Evolutionary conservation across 2,888 invertebrate genomes (phyloP).

Genomic region (Adela reaumurella): DNA sequence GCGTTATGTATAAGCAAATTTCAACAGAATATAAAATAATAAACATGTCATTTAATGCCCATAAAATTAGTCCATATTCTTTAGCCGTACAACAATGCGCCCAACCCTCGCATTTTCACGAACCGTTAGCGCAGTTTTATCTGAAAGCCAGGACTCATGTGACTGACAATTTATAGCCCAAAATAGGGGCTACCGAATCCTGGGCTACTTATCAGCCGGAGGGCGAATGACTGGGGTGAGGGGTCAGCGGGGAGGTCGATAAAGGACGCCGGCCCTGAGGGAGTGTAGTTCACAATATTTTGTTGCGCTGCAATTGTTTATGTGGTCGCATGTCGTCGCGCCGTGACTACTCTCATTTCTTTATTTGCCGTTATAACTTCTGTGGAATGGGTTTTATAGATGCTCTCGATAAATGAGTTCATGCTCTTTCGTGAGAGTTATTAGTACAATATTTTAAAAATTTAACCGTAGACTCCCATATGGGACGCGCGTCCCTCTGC

Average conservation of each 20-base stretch:
- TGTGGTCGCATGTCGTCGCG: slow-evolving; percentile 3
- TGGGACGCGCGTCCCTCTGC: too few species aligned
- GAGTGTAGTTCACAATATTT: not conserved
- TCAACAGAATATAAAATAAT: too few species aligned
- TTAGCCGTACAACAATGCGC: too few species aligned
- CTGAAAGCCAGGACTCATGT: not conserved
- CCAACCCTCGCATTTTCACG: not conserved
- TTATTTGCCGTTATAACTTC: not conserved
- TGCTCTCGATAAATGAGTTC: too few species aligned
- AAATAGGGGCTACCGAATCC: slow-evolving; percentile 3
- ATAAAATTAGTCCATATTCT: too few species aligned
- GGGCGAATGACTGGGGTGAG: not conserved
- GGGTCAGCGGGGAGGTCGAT: slow-evolving; percentile 4
- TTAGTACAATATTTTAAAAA: too few species aligned
- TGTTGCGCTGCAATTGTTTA: slow-evolving; percentile 4
- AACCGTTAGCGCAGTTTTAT: not conserved
- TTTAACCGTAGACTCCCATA: too few species aligned
- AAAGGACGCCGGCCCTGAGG: slow-evolving; percentile 2
- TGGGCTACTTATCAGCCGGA: not conserved
- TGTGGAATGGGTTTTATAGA: too few species aligned
- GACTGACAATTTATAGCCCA: not conserved
- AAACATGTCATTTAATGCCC: too few species aligned
- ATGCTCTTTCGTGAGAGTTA: too few species aligned
- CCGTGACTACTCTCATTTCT: not conserved
- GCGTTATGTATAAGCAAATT: too few species aligned